Evolutionary conservation across 2,113 vertebrate genomes (phyloP), one percentile per base, ranked within the genome.

Genomic region (Salminus brasiliensis): DNA sequence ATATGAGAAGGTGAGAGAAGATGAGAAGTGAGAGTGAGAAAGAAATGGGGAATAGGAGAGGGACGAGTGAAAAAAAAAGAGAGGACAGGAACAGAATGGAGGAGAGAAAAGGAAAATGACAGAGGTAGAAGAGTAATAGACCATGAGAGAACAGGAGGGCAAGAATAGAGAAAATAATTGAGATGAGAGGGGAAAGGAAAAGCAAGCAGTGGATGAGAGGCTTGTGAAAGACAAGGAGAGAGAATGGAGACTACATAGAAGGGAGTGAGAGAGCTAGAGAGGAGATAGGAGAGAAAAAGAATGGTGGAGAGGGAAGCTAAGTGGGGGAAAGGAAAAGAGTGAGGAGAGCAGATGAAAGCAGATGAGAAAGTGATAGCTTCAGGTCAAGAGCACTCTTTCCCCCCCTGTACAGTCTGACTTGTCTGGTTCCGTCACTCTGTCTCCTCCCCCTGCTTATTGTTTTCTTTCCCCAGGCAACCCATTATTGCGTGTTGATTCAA

Each of bases 401-500:
- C 43, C n/a, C 12, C 34, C 8, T 3, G 34, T 4, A 8, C 34
- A 36, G 41, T 43, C 41, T 5, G 41, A 43, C 55, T 47, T 60
- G 39, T 53, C 68, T 39, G 29, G 36, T 72, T 53, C 45, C 62
- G 71, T 18, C 53, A 49, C 1, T 29, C 47, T 39, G 45, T 23
- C 43, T 57, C 25, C 71, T 12, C 59, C 16, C 59, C n/a, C 62
- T 80, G 32, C 13, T 68, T 62, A 78, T 74, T 74, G 70, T 74
- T 52, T 68, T 74, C 75, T 62, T 18, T 84, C 60, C 78, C 85
- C 85, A 87, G 83, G 86, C 85, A 59, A 72, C 73, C 80, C 72
- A 72, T 87, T 89, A 90, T 91, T 80, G 80, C 69, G 79, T 72
- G 76, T 83, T 65, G 53, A 72, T 52, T 52, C 59, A 43, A 72